Conservation (phyloP, 2,888 invertebrate species). For the Drosophila paucipuncta region DNA sequence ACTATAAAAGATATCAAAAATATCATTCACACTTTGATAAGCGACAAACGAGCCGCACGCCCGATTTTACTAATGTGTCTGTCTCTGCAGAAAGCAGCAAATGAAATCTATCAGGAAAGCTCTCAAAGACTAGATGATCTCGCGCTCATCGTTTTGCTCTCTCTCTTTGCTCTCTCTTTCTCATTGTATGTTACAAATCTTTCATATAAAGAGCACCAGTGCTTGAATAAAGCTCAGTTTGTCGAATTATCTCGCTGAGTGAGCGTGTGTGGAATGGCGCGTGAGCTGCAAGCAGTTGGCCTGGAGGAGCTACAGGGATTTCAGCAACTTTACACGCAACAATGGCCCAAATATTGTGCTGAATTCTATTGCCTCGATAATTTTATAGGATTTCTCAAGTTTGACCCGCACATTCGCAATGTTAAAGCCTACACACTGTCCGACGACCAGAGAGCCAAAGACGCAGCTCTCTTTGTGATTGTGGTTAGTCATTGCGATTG, state of each 20-base stretch:
- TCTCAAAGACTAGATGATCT: not conserved
- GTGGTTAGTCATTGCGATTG: conserved; percentile 40
- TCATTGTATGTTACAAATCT: not conserved
- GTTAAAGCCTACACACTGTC: conserved; percentile 44
- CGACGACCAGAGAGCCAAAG: conserved; percentile 28
- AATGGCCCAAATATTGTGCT: conserved; percentile 72
- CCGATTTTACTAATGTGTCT: not conserved
- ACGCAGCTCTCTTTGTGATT: conserved; percentile 63
- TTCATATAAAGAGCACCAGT: not conserved
- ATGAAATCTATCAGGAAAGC: not conserved
- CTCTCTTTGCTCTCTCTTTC: not conserved
- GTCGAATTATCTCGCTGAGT: not conserved
- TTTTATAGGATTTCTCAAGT: conserved; percentile 59
- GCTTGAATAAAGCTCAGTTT: conserved; percentile 10
- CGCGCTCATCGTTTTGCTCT: not conserved
- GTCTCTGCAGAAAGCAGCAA: not conserved
- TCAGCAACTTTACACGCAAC: conserved; percentile 21
- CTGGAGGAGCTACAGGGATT: conserved; percentile 31
- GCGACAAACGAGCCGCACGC: not conserved
- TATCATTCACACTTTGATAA: not conserved
- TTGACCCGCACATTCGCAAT: conserved; percentile 25
- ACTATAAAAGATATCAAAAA: not conserved
- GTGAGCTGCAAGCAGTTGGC: conserved; percentile 25
- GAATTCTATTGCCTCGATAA: conserved; percentile 75
- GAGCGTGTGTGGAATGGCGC: not conserved